Evolutionary conservation across 2,113 vertebrate genomes (phyloP).

Genomic region (human (Homo sapiens)): DNA sequence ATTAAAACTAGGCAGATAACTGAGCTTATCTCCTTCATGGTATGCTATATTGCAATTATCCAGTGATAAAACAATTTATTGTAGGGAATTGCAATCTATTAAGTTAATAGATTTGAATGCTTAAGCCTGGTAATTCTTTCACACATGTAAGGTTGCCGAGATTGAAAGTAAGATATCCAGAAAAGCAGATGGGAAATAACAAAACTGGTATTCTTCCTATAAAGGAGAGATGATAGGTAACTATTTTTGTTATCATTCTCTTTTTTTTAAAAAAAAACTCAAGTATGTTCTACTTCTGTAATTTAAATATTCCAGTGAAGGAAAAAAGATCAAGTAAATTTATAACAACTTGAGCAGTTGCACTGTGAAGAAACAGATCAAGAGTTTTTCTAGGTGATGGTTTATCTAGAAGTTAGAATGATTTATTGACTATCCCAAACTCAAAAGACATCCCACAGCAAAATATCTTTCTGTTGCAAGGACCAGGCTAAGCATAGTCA

Average conservation of each 20-base stretch:
- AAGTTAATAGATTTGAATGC: neutral
- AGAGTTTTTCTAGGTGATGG: conserved; percentile 21
- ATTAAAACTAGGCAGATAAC: neutral
- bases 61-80: neutral
- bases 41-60: neutral
- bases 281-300: neutral
- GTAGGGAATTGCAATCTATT: neutral
- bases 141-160: neutral
- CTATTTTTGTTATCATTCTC: neutral
- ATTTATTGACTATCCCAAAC: conserved; percentile 41
- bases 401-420: conserved; percentile 35
- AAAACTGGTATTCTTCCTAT: neutral
- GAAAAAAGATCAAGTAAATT: neutral
- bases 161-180: conserved; percentile 15
- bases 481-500: neutral
- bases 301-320: conserved; percentile 26
- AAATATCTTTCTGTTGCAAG: conserved; percentile 2
- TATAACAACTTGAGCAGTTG: neutral
- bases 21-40: neutral
- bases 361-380: conserved; percentile 10
- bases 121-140: neutral
- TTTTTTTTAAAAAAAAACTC: neutral
- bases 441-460: conserved; percentile 43
- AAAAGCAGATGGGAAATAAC: neutral
- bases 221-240: neutral